Conservation (phyloP, 2,888 invertebrate species). For the Atherix ibis region DNA sequence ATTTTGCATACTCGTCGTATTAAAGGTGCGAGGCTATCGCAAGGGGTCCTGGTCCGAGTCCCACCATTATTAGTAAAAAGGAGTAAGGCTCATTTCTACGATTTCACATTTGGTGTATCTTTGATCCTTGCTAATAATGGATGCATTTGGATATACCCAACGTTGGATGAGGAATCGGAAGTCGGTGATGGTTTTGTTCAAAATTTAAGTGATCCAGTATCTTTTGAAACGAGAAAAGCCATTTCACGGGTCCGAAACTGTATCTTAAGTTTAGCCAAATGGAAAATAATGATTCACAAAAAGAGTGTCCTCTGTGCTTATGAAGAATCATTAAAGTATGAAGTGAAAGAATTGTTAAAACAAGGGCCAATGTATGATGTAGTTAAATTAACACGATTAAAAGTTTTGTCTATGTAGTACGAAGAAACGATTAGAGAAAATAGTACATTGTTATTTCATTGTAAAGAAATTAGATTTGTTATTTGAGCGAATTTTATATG, state of each 20-base stretch:
- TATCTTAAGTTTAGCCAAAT: conserved; percentile 68
- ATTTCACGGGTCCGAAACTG: conserved; percentile 83
- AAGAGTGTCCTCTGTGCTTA: conserved; percentile 83
- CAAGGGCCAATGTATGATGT: conserved; percentile 79
- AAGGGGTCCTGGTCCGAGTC: conserved; percentile 80
- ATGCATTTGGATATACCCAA: conserved; percentile 82
- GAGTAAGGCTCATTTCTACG: conserved; percentile 92
- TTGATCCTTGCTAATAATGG: conserved; percentile 94
- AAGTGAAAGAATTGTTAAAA: conserved; percentile 58
- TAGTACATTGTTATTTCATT: too few species aligned
- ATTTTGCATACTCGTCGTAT: conserved; percentile 90
- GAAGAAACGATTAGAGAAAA: too few species aligned
- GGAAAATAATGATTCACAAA: conserved; percentile 81
- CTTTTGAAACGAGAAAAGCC: conserved; percentile 59
- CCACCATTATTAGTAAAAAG: conserved; percentile 82
- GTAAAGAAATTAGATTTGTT: background rate
- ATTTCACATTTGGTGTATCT: conserved; percentile 77
- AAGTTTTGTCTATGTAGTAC: too few species aligned
- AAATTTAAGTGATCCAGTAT: conserved; percentile 54
- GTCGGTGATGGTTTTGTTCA: conserved; percentile 61
- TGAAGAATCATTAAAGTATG: conserved; percentile 74
- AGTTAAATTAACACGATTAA: conserved; percentile 59
- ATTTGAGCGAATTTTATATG: conserved; percentile 38
- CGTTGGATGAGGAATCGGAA: conserved; percentile 40
- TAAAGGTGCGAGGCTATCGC: conserved; percentile 89